Evolutionary conservation across 1,140 invertebrate genomes (phyloP), one percentile per base, ranked within the genome.

Genomic region (Drosophila repleta): DNA sequence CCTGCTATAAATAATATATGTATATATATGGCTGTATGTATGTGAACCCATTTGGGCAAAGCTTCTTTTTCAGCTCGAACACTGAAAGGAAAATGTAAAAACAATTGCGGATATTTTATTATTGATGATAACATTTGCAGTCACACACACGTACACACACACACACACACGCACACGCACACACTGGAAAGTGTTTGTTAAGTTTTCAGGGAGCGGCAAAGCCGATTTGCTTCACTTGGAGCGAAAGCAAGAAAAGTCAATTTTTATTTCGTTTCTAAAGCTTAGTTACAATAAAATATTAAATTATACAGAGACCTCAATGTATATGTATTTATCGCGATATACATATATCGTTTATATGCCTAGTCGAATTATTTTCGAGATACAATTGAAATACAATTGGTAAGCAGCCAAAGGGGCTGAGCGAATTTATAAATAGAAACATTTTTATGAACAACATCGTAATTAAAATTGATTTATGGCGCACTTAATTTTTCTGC

Each of bases 401-500:
- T 26, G 46, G 20, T 24, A 8, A 8, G 5, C 46, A 8, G 46
- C 13, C 46, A 7, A 51, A 18, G 53, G 35, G 29, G 15, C 13
- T 32, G 45, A 62, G 32, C 32, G 52, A 58, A 51, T 58, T 32
- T 8, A 41, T 53, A 62, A 72, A 64, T 74, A 65, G 46, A 63
- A 32, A 68, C 26, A 26, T 61, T 72, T 35, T 49, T 56, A 45
- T 60, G 43, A 69, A 65, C 53, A 62, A 57, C 45, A 55, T n/a
- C 37, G 74, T 74, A 76, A 82, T 83, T 79, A 63, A 79, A 74
- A 62, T 73, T 73, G 56, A 84, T 84, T 79, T 69, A 84, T 84
- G 56, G 21, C 61, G 57, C 53, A 71, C 21, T 66, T 64, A 75
- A 71, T 75, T 75, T 61, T 75, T 61, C 35, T 57, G 48, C 35